Conservation (phyloP, 2,797 vertebrate genomes). For the Denticeps clupeoides region DNA sequence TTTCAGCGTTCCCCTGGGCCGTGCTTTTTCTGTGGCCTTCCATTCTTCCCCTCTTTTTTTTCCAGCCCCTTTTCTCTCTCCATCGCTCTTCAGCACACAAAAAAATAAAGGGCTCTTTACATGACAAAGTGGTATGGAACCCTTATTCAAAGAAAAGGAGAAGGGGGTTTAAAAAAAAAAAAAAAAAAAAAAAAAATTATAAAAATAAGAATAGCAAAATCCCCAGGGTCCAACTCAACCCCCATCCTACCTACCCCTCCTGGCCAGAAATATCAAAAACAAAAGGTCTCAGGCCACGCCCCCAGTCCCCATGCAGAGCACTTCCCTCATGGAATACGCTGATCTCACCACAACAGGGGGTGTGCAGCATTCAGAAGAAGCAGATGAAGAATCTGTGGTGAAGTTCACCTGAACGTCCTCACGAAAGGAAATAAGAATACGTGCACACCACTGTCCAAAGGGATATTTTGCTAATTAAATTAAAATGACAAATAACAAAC, state of each 20-base stretch:
- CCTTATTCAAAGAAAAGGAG: no score
- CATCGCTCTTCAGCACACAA: constrained; percentile 32
- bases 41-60: no score
- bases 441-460: no score
- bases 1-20: constrained; percentile 41
- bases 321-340: not conserved
- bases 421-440: no score
- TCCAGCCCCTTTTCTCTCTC: no score
- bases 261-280: no score
- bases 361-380: constrained; percentile 2
- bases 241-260: not conserved
- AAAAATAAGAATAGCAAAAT: constrained; percentile 18
- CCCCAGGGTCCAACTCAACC: constrained; percentile 24
- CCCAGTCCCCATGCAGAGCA: not conserved
- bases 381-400: no score
- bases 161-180: constrained; percentile 31
- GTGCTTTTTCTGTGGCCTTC: constrained; percentile 15
- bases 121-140: constrained; percentile 60
- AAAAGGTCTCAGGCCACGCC: no score
- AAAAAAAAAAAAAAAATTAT: constrained; percentile 37
- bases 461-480: no score
- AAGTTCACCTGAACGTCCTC: no score
- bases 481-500: no score
- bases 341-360: constrained; percentile 2
- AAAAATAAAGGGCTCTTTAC: constrained; percentile 60